These are phyloP conservation scores for Epirrita christyi DNA, from an alignment of 2,888 invertebrate genomes.

Conservation along the genomic window DNA sequence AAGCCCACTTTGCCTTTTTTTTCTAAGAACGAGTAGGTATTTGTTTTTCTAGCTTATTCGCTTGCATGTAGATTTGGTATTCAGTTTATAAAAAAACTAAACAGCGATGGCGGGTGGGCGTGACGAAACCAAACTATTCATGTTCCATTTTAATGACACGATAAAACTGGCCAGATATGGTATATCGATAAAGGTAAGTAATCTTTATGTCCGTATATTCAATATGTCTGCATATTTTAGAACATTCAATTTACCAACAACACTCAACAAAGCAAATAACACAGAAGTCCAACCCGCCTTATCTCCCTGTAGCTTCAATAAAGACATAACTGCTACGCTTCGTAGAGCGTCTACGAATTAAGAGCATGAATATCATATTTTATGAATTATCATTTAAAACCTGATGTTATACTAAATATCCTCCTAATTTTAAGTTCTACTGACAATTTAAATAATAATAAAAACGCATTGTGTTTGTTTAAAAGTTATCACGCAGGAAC, in stretches of 20 bases:
- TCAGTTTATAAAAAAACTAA: conserved; percentile 49
- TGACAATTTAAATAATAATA: no score
- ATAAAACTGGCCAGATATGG: conserved; percentile 69
- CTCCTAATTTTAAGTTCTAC: no score
- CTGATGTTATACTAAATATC: no score
- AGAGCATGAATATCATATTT: background rate
- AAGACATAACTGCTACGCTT: conserved; percentile 1
- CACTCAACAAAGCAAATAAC: no score
- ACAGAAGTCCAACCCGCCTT: background rate
- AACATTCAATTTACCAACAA: background rate
- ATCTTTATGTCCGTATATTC: conserved; percentile 52
- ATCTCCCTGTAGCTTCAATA: conserved; percentile 6
- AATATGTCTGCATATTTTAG: conserved; percentile 27
- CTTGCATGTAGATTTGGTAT: background rate
- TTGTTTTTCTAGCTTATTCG: no score
- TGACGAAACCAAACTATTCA: conserved; percentile 63
- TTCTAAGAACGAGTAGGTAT: no score
- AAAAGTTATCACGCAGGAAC: no score
- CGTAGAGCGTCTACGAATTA: conserved; percentile 9
- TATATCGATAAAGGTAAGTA: conserved; percentile 53
- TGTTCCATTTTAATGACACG: conserved; percentile 73
- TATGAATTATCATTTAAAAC: no score
- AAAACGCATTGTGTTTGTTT: no score
- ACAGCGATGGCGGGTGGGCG: conserved; percentile 52
- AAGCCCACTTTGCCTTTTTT: no score